Base-by-base conservation (phyloP, 2,888 invertebrate genomes). In the Rhyacophila evoluta region DNA sequence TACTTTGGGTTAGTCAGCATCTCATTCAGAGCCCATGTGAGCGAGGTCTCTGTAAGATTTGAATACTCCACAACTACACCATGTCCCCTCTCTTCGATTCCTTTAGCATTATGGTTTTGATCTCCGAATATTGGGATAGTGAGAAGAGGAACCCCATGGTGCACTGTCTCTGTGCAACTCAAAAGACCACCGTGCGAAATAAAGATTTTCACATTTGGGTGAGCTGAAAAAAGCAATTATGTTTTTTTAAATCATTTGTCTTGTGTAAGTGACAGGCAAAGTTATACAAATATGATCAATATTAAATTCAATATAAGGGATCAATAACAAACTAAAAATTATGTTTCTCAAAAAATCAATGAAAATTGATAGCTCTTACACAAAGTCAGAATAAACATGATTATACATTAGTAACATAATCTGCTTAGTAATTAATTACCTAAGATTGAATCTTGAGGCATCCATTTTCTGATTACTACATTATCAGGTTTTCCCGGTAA, bases 121-220 rank as follows among this genome's bases (percentile, higher is more conserved):
- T 86, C 85, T 11, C 80, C 83, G 37, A 83, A 83, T 11, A 85
- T 73, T 1, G 85, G 85, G 5, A 86, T 83, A 2, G 84, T 84
- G 6, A 86, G 68, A 1, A 85, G 73, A 0, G 89, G 89, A 0
- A 89, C 87, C 0, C 86, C 89, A 81, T 88, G 87, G 81, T 86
- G 88, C 55, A 85, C 86, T 0, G 90, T 85, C 83, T 91, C 91
- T 8, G 87, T 86, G 1, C 89, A 83, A 41, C 90, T 88, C 33
- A 90, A 88, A 72, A 89, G 87, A 6, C 91, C 91, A 4, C 91
- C 91, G 83, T 91, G 91, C 0, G 90, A 90, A 70, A 92, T 89
- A 82, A 92, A 91, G 0, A 87, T 80, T 75, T 85, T 86, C 0
- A 86, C 76, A 28, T 87, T 88, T 0, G 86, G 85, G 84, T 89